Evolutionary conservation across 2,797 vertebrate species (phyloP), one percentile per base, ranked within the genome.

Genomic region (Microcaecilia unicolor): DNA sequence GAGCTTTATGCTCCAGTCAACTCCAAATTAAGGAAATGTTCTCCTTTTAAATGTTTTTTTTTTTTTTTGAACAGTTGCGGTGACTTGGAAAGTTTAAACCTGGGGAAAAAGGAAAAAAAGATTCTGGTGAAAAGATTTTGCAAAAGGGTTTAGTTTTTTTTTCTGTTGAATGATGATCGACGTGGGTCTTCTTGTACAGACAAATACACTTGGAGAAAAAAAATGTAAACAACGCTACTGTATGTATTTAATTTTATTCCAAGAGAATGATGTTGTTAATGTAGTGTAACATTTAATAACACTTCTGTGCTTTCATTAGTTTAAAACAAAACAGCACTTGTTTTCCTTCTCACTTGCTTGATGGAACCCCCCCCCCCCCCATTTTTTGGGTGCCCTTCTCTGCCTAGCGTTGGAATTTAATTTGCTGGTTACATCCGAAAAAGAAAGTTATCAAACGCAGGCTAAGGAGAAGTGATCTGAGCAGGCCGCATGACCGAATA

Each of bases 291-390:
- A 33, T 36, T 56, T 68, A 58, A 48, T 66, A 50, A 47, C 15
- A 37, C 10, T 57, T 65, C 34, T 50, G 3, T 36, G 48, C 18
- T 48, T 51, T 43, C 12, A 53, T 59, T 43, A 54, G 34, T 66
- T 64, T 62, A 64, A 65, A 55, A n/a, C n/a, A n/a, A 74, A 54
- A 60, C 18, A 2, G n/a, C 40, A 39, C 58, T 37, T 51, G 31
- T 5, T 48, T 58, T 60, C 13, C 4, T 27, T 51, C 33, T 55
- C 56, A 64, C 63, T 51, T 33, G 49, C 51, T 57, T 50, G 31
- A n/a, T n/a, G n/a, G 66, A 28, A 43, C 51, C 25, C n/a, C n/a
- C n/a, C n/a, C n/a, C n/a, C n/a, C n/a, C n/a, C n/a, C n/a, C n/a
- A n/a, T n/a, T 48, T 18, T 6, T 36, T 30, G 41, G 17, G 51